Conservation (phyloP, 2,888 invertebrate genomes). For the Epinotia bilunana region DNA sequence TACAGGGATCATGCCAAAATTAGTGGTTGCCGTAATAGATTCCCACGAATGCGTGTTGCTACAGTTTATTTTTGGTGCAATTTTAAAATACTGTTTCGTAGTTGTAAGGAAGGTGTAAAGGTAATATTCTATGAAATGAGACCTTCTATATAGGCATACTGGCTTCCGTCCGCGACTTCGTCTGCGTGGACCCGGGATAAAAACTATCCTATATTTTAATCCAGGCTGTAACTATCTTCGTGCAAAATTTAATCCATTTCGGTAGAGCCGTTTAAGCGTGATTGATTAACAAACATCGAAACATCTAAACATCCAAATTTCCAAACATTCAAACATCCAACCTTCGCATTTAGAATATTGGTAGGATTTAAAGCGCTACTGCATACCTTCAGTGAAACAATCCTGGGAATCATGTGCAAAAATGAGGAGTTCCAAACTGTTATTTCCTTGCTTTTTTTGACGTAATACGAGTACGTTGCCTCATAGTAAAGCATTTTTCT, state of each 20-base stretch:
- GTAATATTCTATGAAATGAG: neutral
- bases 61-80: neutral
- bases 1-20: conserved; percentile 64
- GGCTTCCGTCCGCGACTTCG: no score
- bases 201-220: no score
- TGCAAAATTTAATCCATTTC: no score
- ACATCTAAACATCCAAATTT: no score
- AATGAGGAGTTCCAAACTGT: neutral
- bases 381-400: neutral
- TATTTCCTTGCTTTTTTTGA: neutral
- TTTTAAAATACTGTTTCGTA: neutral
- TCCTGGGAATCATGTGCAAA: no score
- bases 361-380: neutral
- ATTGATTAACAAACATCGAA: no score
- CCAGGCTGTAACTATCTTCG: no score
- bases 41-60: conserved; percentile 53
- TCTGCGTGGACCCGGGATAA: no score
- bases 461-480: neutral
- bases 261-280: no score
- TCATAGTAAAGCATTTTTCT: neutral
- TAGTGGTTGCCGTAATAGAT: conserved; percentile 71
- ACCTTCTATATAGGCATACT: neutral
- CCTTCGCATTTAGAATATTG: no score
- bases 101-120: neutral
- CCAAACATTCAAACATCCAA: no score